Evolutionary conservation across 2,888 invertebrate species (phyloP), one percentile per base, ranked within the genome.

Genomic region (Nomada hirtipes): DNA sequence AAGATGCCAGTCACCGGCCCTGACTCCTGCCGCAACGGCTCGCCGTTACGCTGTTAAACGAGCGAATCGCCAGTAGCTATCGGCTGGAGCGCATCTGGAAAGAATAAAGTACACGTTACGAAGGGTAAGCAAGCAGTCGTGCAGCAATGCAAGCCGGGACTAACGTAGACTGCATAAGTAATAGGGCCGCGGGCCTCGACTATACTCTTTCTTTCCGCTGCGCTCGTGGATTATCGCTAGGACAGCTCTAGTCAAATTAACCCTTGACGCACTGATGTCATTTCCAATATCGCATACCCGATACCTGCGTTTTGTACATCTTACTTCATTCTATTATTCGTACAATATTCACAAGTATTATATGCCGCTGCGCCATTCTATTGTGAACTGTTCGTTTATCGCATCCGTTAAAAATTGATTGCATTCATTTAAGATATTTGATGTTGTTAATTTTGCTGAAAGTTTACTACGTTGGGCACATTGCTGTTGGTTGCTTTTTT

Each of bases 51-150:
- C 88, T 91, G 91, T 91, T 91, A 90, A 91, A 91, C 90, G 89
- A 91, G 90, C 91, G 91, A 87, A 91, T 91, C 91, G 91, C 89
- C 87, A 89, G 84, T 82, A 89, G 90, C 89, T 91, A 91, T 91
- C 91, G 89, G 86, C 85, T 84, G 85, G 85, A 87, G 88, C 80
- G 88, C 91, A 91, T 91, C 91, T 87, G 86, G 88, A 87, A 88
- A 86, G 85, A 91, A 91, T 89, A 90, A 91, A 90, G 86, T 86
- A 83, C 87, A 89, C 88, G 86, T 88, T 88, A 89, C 89, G 84
- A 88, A 89, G 90, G 87, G 89, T 90, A 90, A 89, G 89, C 90
- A 84, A 79, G 87, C 86, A 87, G 85, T 85, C 88, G 83, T 85
- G 88, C 86, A 83, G 82, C 88, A 85, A 89, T 87, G 88, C 87